Evolutionary conservation across 2,113 vertebrate species (phyloP).

Genomic region (Bubo scandiacus): DNA sequence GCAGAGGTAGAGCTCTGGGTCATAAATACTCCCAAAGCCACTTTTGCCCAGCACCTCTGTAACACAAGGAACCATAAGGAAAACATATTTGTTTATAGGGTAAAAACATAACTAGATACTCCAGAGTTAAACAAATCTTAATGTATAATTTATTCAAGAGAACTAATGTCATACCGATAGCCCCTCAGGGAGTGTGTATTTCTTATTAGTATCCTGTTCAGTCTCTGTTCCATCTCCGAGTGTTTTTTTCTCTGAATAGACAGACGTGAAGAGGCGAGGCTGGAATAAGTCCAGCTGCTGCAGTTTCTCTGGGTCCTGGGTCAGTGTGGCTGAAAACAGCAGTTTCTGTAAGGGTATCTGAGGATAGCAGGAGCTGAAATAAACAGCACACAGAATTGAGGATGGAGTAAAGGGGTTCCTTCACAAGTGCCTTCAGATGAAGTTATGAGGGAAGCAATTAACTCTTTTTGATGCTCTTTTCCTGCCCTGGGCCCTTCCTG

Average conservation of each 20-base stretch:
- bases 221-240: neutral
- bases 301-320: constrained; percentile 92
- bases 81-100: neutral
- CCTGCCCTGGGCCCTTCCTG: neutral
- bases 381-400: neutral
- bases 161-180: constrained; percentile 78
- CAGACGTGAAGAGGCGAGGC: constrained; percentile 88
- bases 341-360: constrained; percentile 93
- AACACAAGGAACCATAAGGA: neutral
- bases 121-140: neutral
- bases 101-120: neutral
- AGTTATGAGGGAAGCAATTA: neutral
- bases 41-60: neutral
- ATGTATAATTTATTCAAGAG: neutral
- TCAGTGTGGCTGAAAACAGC: constrained; percentile 94
- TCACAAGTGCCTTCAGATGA: neutral
- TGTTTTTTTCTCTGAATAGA: neutral
- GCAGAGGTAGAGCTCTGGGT: neutral
- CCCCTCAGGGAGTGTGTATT: constrained; percentile 83
- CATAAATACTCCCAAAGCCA: neutral
- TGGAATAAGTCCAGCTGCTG: constrained; percentile 88
- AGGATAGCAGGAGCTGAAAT: constrained; percentile 78
- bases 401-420: neutral
- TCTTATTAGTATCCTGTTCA: neutral
- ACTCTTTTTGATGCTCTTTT: neutral